Evolutionary conservation across 1,140 invertebrate genomes (phyloP), one percentile per base, ranked within the genome.

Genomic region (Linepithema humile): DNA sequence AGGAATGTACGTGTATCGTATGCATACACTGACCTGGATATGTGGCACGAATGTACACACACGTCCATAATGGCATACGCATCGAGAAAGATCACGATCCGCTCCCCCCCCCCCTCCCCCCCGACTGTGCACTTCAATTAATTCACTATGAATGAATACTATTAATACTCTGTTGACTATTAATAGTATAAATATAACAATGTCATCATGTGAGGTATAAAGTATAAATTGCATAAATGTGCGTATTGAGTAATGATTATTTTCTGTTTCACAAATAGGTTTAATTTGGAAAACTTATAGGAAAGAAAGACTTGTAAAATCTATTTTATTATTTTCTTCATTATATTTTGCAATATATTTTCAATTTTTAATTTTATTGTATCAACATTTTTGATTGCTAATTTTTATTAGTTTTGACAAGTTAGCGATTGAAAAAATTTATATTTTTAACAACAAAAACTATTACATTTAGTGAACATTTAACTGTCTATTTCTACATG

Each of bases 1-100:
- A 83, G 35, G 12, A 55, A 62, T 77, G 64, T 50, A 62, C 32
- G 29, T 64, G 26, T 50, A 70, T 26, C 55, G 59, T 50, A 38
- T 64, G 43, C 23, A 17, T 20, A 48, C 55, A 29, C 38, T 9
- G 38, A 77, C 15, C 23, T 26, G 48, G 29, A 78, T 84, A 60
- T 59, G 55, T 60, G 29, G 29, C 45, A 50, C 26, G 38, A 55
- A 3, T 20, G 48, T 65, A 17, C 70, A 57, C 38, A 50, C 40
- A 1, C 23, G 55, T 74, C 15, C 45, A 23, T 26, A 62, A 15
- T 59, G 6, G 26, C 23, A 26, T 43, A 53, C 82, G 43, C 77
- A 23, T 70, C 43, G 7, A 82, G 40, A 59, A 84, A 15, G 38
- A 75, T 89, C 75, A 64, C 40, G 74, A 77, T 78, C 29, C 43